Evolutionary conservation across 1,140 invertebrate species (phyloP).

Genomic region (Hestina assimilis): DNA sequence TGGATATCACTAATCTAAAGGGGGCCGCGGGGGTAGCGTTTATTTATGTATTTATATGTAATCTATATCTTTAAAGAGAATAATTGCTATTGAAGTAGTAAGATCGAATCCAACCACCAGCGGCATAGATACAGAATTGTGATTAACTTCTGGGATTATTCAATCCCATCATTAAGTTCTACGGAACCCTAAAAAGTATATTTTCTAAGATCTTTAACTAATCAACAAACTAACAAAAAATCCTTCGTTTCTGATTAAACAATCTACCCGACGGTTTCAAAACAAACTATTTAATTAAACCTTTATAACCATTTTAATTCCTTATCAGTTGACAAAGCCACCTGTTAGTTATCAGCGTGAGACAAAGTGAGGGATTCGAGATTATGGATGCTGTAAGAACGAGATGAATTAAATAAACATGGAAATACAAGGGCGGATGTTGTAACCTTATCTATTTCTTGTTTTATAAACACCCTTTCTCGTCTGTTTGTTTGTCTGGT

Average conservation of each 20-base stretch:
- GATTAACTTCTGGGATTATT: too few species aligned
- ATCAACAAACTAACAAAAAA: not conserved
- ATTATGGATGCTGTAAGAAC: not conserved
- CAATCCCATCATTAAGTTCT: too few species aligned
- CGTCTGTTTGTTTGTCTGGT: not conserved
- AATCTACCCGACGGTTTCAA: not conserved
- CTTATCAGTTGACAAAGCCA: constrained; percentile 7
- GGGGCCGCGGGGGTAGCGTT: too few species aligned
- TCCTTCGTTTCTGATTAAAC: not conserved
- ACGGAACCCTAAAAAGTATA: too few species aligned
- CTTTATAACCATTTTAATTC: constrained; percentile 13
- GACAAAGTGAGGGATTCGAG: not conserved
- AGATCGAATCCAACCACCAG: too few species aligned
- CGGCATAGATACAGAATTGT: too few species aligned
- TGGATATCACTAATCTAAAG: too few species aligned
- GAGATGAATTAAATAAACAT: constrained; percentile 17
- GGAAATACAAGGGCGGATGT: constrained; percentile 34
- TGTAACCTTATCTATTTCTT: not conserved
- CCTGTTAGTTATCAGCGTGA: constrained; percentile 10
- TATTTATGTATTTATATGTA: too few species aligned
- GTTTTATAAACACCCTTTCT: not conserved
- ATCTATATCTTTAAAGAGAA: too few species aligned
- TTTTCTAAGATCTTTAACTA: too few species aligned
- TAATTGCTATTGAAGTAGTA: too few species aligned
- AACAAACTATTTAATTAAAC: constrained; percentile 5